Conservation (phyloP, 2,888 invertebrate species). For the Lissonota sp. region DNA sequence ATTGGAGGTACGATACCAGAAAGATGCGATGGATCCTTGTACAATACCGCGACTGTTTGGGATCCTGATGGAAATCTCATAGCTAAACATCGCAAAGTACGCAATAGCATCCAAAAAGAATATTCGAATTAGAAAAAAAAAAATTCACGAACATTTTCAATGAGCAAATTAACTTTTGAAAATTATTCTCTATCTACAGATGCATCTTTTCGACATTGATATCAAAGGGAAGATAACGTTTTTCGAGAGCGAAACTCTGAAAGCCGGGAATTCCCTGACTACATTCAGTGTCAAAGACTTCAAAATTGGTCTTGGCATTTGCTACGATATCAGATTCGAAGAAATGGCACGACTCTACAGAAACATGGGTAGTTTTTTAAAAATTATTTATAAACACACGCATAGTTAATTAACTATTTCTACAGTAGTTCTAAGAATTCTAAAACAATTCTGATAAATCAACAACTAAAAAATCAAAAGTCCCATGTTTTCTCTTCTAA, state of each 20-base stretch:
- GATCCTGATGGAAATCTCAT: slow-evolving; percentile 91
- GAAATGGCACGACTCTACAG: slow-evolving; percentile 93
- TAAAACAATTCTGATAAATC: too few relatives aligned
- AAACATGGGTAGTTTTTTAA: slow-evolving; percentile 86
- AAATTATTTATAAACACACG: too few relatives aligned
- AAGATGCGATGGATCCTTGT: slow-evolving; percentile 87
- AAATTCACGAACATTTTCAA: slow-evolving; percentile 7
- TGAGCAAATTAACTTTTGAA: not conserved
- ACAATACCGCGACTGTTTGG: slow-evolving; percentile 96
- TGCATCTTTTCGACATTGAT: slow-evolving; percentile 98
- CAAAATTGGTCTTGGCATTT: slow-evolving; percentile 96
- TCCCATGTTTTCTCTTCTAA: too few relatives aligned
- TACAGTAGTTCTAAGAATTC: too few relatives aligned
- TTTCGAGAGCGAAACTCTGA: slow-evolving; percentile 94
- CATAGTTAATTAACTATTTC: too few relatives aligned
- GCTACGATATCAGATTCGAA: slow-evolving; percentile 96
- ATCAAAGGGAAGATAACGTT: slow-evolving; percentile 97
- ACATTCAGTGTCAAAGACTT: slow-evolving; percentile 89
- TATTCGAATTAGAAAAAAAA: slow-evolving; percentile 1
- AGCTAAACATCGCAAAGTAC: slow-evolving; percentile 93
- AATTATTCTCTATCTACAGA: slow-evolving; percentile 86
- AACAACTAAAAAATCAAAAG: too few relatives aligned
- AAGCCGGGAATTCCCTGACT: slow-evolving; percentile 90
- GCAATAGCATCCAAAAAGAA: too few relatives aligned
- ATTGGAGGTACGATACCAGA: slow-evolving; percentile 97